These are phyloP conservation scores for Eupithecia subfuscata DNA, from an alignment of 2,888 invertebrate species.

Conservation along the genomic window DNA sequence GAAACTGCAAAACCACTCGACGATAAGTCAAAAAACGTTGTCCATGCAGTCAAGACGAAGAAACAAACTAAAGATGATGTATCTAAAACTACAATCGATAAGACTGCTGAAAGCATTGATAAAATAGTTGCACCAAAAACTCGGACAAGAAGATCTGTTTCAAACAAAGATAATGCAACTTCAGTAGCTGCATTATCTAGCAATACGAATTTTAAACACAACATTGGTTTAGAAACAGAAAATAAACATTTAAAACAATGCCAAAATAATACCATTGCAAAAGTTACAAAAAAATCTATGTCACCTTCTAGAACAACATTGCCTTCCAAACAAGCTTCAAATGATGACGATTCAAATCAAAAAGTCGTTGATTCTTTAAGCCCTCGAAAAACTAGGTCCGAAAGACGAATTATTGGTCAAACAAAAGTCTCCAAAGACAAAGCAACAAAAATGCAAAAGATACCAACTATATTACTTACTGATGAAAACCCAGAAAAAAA, in stretches of 20 bases:
- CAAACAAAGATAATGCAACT: conserved; percentile 28
- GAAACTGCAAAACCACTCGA: conserved; percentile 7
- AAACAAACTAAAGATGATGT: background rate
- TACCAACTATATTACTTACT: conserved; percentile 60
- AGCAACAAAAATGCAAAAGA: conserved; percentile 28
- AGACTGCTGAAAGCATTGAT: background rate
- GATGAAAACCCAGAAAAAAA: conserved; percentile 52
- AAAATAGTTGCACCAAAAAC: conserved; percentile 5
- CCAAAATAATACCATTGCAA: background rate
- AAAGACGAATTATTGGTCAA: conserved; percentile 21
- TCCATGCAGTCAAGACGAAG: background rate
- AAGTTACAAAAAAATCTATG: background rate
- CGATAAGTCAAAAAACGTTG: conserved; percentile 21
- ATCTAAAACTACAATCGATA: background rate
- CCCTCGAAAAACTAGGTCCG: conserved; percentile 40
- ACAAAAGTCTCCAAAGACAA: conserved; percentile 21
- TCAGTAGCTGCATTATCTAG: background rate
- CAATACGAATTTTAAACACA: conserved; percentile 18
- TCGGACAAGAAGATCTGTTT: conserved; percentile 8
- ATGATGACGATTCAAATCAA: conserved; percentile 8
- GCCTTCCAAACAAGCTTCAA: conserved; percentile 25
- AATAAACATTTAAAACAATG: background rate
- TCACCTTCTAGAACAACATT: conserved; percentile 25
- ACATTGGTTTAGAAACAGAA: background rate
- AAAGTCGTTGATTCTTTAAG: conserved; percentile 19